These are phyloP conservation scores for Lycocerus yunnanus DNA, from an alignment of 2,888 invertebrate species.

Conservation along the genomic window DNA sequence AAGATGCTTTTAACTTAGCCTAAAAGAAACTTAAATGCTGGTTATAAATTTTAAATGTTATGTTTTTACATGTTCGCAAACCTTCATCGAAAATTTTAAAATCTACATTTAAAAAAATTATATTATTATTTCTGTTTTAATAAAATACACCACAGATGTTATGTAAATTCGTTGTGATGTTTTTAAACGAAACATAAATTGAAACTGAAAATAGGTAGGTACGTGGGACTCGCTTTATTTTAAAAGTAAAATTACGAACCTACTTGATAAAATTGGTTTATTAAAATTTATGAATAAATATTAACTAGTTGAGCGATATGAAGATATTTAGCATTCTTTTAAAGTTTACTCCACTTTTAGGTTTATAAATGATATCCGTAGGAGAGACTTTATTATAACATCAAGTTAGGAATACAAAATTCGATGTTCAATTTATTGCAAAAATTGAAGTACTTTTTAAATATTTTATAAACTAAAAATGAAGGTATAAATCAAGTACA, in stretches of 20 bases:
- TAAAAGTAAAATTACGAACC: background rate
- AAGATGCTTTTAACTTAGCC: background rate
- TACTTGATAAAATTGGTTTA: background rate
- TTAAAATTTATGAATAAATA: background rate
- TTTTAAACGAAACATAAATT: background rate
- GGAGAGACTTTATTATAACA: background rate
- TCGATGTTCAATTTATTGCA: slow-evolving; percentile 37
- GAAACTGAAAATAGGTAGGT: background rate
- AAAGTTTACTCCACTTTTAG: background rate
- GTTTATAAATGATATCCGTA: background rate
- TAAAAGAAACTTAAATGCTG: background rate
- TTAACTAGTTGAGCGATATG: background rate
- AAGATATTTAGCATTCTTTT: background rate
- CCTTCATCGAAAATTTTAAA: background rate
- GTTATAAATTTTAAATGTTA: background rate
- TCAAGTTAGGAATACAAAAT: slow-evolving; percentile 25
- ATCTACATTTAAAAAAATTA: background rate
- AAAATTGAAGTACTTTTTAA: slow-evolving; percentile 45
- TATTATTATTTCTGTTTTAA: background rate
- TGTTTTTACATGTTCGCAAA: background rate
- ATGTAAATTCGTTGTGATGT: background rate
- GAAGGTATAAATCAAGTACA: slow-evolving; percentile 44
- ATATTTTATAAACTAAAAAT: slow-evolving; percentile 45
- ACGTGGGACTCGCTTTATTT: background rate
- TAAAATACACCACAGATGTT: background rate